Evolutionary conservation across 1,140 invertebrate genomes (phyloP), one percentile per base, ranked within the genome.

Genomic region (Tribolium castaneum): DNA sequence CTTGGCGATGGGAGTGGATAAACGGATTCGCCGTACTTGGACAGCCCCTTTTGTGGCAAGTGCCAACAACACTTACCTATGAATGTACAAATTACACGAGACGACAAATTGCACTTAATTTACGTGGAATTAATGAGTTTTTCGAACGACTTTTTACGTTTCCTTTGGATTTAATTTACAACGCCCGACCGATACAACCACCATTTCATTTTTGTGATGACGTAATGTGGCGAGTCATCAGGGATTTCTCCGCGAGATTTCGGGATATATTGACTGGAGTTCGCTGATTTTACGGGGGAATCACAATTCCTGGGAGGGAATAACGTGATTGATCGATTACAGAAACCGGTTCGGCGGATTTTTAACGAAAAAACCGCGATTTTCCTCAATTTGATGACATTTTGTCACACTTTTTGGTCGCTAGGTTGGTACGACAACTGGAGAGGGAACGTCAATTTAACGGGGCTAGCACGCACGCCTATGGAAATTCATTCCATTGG

Each of bases 151-250:
- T 45, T 66, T 1, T 66, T 35, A 66, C 12, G 22, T 22, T 35
- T 34, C 25, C 1, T 0, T 3, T 52, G 19, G 7, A 74, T 70
- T 77, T 81, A 77, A 80, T 81, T 81, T 80, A 80, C 77, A 78
- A 82, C 80, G 78, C 80, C 82, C 82, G 78, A 82, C 75, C 76
- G 72, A 80, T 73, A 66, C 78, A 62, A 78, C 71, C 78, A 75
- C 73, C 80, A 66, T 80, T 82, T 79, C 79, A 39, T 74, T 59
- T 75, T 52, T 76, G 13, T 75, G 76, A 71, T 81, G 80, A 81
- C 78, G 76, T 82, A 82, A 81, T 79, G 30, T 13, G 74, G 52
- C 6, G 34, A 10, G 74, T 62, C 74, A 62, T 75, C 71, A 66
- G 59, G 59, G 30, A 35, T 66, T 66, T 66, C 30, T 66, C 14